Conservation (phyloP, 1,140 invertebrate species). For the Nasonia vitripennis region DNA sequence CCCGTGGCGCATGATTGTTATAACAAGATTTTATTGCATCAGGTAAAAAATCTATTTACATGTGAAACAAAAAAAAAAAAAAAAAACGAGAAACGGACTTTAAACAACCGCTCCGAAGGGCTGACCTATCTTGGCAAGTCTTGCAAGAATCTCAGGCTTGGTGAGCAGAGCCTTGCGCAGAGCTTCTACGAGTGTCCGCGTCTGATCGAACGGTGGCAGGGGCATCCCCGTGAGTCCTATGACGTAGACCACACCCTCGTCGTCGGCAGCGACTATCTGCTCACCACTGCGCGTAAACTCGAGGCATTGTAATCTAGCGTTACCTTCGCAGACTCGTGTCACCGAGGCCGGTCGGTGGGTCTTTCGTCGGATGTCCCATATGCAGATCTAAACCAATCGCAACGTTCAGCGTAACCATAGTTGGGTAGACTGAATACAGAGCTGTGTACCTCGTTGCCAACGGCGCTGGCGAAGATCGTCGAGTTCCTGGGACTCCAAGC, state of each 20-base stretch:
- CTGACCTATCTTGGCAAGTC: slow-evolving; percentile 75
- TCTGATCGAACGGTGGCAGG: slow-evolving; percentile 80
- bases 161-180: slow-evolving; percentile 79
- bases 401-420: neutral
- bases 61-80: too few species aligned
- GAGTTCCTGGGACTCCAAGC: slow-evolving; percentile 89
- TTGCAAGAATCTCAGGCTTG: slow-evolving; percentile 77
- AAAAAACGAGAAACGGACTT: too few species aligned
- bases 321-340: slow-evolving; percentile 68
- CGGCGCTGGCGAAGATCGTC: slow-evolving; percentile 86
- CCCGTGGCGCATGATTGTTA: neutral
- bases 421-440: neutral
- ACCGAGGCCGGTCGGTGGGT: slow-evolving; percentile 79
- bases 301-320: slow-evolving; percentile 51
- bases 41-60: neutral
- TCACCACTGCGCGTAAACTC: slow-evolving; percentile 80
- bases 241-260: slow-evolving; percentile 79
- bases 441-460: slow-evolving; percentile 75
- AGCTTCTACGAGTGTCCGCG: slow-evolving; percentile 76
- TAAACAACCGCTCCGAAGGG: slow-evolving; percentile 15
- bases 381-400: slow-evolving; percentile 77
- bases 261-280: slow-evolving; percentile 81
- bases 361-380: slow-evolving; percentile 85
- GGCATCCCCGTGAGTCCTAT: slow-evolving; percentile 82
- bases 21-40: neutral